Conservation (phyloP, 2,113 vertebrate genomes). For the Pangasianodon hypophthalmus region DNA sequence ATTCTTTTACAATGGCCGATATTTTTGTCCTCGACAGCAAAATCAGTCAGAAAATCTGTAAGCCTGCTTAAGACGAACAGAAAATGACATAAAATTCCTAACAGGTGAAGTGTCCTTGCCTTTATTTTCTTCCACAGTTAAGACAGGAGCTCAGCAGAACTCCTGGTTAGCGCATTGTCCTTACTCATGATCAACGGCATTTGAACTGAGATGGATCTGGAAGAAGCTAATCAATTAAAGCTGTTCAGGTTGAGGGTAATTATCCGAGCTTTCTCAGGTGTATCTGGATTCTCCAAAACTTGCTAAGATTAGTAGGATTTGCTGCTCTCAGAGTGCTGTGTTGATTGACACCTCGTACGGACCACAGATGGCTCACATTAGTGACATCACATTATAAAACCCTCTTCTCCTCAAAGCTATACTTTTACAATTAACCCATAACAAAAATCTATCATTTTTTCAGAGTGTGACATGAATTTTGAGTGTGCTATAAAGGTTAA, state of each 20-base stretch:
- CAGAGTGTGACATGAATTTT: not conserved
- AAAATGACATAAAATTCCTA: not conserved
- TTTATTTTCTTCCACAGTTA: not conserved
- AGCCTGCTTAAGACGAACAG: not conserved
- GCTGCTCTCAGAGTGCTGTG: slow-evolving; percentile 36
- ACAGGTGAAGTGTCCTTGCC: not conserved
- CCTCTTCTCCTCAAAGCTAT: slow-evolving; percentile 7
- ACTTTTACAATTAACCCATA: slow-evolving; percentile 31
- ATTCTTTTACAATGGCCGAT: not conserved
- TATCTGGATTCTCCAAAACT: slow-evolving; percentile 65
- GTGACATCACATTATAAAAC: slow-evolving; percentile 42
- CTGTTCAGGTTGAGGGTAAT: not conserved
- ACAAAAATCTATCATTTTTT: not conserved
- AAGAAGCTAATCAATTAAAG: slow-evolving; percentile 65
- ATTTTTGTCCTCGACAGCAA: not conserved
- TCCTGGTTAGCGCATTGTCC: not conserved
- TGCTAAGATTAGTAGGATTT: slow-evolving; percentile 33
- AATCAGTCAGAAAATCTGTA: not conserved
- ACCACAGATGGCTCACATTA: not conserved
- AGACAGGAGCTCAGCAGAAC: not conserved
- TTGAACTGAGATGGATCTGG: slow-evolving; percentile 64
- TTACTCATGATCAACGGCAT: slow-evolving; percentile 59
- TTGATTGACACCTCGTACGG: slow-evolving; percentile 44
- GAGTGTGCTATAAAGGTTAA: slow-evolving; percentile 18
- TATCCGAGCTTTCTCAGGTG: slow-evolving; percentile 55